Percentiles rank a stretch among this genome's conserved stretches.
Evolutionary conservation across 2,888 invertebrate species (phyloP).

Genomic region (Silvanus unidentatus): DNA sequence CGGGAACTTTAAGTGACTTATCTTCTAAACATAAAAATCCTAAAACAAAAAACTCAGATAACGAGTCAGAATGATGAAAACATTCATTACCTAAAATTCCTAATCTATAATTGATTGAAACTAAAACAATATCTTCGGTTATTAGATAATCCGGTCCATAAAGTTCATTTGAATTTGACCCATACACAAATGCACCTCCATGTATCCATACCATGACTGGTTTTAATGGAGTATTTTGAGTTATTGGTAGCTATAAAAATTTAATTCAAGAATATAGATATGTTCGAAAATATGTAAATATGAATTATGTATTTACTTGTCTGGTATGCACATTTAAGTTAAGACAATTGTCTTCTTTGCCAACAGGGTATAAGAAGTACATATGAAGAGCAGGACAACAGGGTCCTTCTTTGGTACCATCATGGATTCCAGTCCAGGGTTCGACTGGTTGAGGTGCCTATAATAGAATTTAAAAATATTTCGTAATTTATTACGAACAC

Average conservation of each 20-base stretch:
- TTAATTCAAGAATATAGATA: constrained; percentile 1
- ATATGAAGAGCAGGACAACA: constrained; percentile 32
- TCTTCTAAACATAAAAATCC: constrained; percentile 51
- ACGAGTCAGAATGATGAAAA: background rate
- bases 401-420: constrained; percentile 39
- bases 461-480: constrained; percentile 39
- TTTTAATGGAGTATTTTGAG: constrained; percentile 20
- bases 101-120: constrained; percentile 41
- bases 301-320: constrained; percentile 26
- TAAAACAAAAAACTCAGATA: constrained; percentile 18
- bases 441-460: constrained; percentile 41
- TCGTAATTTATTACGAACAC: constrained; percentile 1
- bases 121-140: constrained; percentile 39
- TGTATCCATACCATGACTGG: constrained; percentile 47
- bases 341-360: constrained; percentile 50
- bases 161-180: constrained; percentile 35
- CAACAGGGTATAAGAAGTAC: constrained; percentile 40
- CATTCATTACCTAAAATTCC: constrained; percentile 38
- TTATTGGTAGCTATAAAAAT: constrained; percentile 16
- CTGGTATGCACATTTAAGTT: constrained; percentile 49
- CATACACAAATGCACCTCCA: constrained; percentile 42
- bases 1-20: constrained; percentile 47
- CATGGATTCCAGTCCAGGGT: constrained; percentile 37
- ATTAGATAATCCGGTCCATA: constrained; percentile 41
- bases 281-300: background rate